Conservation (phyloP, 2,888 invertebrate genomes). For the Philhelius pedissequus region DNA sequence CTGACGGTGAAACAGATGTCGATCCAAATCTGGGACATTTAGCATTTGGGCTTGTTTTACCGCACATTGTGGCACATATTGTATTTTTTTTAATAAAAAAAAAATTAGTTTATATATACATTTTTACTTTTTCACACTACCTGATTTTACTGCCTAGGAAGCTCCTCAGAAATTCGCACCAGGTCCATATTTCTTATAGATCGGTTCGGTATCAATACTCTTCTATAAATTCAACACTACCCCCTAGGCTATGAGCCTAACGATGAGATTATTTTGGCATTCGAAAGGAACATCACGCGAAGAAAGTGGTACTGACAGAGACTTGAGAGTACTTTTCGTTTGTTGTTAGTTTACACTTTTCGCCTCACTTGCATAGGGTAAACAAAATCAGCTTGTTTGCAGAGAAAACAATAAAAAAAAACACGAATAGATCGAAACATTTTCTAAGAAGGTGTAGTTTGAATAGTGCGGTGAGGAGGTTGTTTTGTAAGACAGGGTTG, state of each 20-base stretch:
- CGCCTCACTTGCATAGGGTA: constrained; percentile 32
- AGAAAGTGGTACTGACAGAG: not conserved
- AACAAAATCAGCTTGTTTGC: constrained; percentile 32
- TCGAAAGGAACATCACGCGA: not conserved
- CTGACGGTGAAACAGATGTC: no score
- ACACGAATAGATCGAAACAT: not conserved
- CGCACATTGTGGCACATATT: no score
- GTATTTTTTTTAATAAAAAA: no score
- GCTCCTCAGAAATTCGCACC: no score
- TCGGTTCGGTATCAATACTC: no score
- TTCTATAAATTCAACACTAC: not conserved
- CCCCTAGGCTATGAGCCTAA: not conserved
- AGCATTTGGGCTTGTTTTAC: no score
- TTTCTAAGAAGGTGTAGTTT: not conserved
- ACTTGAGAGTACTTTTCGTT: not conserved
- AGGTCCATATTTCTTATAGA: no score
- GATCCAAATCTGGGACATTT: no score
- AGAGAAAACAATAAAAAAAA: not conserved
- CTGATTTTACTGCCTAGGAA: no score
- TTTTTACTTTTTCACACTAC: no score
- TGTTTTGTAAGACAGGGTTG: not conserved
- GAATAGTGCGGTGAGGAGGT: not conserved
- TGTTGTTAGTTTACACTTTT: constrained; percentile 28
- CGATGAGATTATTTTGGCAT: not conserved
- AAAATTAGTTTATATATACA: no score